Evolutionary conservation across 2,888 invertebrate species (phyloP), one percentile per base, ranked within the genome.

Genomic region (Stictocephala bisonia): DNA sequence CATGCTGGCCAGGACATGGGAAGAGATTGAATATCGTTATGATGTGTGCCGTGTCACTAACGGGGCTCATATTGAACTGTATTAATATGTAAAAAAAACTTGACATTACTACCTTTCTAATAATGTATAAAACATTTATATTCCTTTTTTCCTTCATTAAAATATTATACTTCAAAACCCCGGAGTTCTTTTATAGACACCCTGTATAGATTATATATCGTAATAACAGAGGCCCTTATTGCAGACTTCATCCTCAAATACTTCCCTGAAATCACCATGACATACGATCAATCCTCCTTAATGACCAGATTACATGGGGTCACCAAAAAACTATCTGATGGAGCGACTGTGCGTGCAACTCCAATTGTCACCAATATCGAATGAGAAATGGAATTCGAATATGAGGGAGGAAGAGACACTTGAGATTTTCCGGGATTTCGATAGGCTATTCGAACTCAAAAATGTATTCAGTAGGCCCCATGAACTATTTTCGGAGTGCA

Each of bases 191-290:
- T n/a, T n/a, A n/a, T n/a, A n/a, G n/a, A n/a, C n/a, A n/a, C n/a
- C n/a, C n/a, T n/a, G n/a, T n/a, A n/a, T 4, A 27, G 60, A 31
- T 26, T 60, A 31, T 60, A 29, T 13, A 60, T 60, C 2, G 35
- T 60, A 2, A 29, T 60, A 18, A 60, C 35, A 31, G 60, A 60
- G 31, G 27, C 60, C 6, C 7, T 60, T 6, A 60, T 60, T 13
- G 24, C 60, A 3, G 60, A 60, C 22, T 60, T 18, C 20, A 29
- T 60, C 15, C 15, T 60, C 1, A 60, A 31, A 31, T 60, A 29
- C 22, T 60, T 60, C 4, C 35, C 31, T 29, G 60, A 60, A n/a
- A 60, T 60, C 2, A 60, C 60, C 15, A 60, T 60, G 60, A 60
- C 60, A 2, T 60, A 29, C 15, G n/a, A 26, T n/a, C 31, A 60